Evolutionary conservation across 1,140 invertebrate genomes (phyloP).

Genomic region (Monomorium pharaonis): DNA sequence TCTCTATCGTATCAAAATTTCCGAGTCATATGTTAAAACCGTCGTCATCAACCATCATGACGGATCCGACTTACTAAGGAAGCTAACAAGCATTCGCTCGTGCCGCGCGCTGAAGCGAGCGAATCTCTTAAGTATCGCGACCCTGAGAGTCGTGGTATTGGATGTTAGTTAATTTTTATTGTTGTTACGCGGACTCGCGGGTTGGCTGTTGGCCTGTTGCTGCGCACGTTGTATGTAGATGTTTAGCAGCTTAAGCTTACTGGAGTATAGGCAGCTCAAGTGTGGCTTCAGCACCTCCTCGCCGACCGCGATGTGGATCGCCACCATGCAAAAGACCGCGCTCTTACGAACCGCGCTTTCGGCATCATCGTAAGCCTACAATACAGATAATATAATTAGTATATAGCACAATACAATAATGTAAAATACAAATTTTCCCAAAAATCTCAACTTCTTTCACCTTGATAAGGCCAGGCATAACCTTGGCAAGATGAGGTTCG

Average conservation of each 20-base stretch:
- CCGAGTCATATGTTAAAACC: slow-evolving; percentile 45
- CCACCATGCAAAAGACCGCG: slow-evolving; percentile 98
- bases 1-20: slow-evolving; percentile 60
- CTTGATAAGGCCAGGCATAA: slow-evolving; percentile 95
- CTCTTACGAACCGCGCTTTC: slow-evolving; percentile 97
- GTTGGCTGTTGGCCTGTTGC: slow-evolving; percentile 80
- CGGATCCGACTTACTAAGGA: slow-evolving; percentile 80
- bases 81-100: slow-evolving; percentile 78
- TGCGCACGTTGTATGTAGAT: slow-evolving; percentile 90
- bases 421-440: neutral
- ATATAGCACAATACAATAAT: neutral
- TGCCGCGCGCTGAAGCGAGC: slow-evolving; percentile 78
- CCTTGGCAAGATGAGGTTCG: slow-evolving; percentile 90
- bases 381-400: neutral
- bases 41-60: slow-evolving; percentile 36
- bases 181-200: slow-evolving; percentile 81
- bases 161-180: slow-evolving; percentile 82
- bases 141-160: slow-evolving; percentile 77
- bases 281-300: slow-evolving; percentile 93
- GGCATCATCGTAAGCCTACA: slow-evolving; percentile 93
- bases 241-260: slow-evolving; percentile 92
- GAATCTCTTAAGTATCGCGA: slow-evolving; percentile 81
- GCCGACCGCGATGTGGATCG: slow-evolving; percentile 94
- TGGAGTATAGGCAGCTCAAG: slow-evolving; percentile 91
- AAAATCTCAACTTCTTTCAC: slow-evolving; percentile 82